Conservation (phyloP, 2,113 vertebrate species). For the Lophura nycthemera region DNA sequence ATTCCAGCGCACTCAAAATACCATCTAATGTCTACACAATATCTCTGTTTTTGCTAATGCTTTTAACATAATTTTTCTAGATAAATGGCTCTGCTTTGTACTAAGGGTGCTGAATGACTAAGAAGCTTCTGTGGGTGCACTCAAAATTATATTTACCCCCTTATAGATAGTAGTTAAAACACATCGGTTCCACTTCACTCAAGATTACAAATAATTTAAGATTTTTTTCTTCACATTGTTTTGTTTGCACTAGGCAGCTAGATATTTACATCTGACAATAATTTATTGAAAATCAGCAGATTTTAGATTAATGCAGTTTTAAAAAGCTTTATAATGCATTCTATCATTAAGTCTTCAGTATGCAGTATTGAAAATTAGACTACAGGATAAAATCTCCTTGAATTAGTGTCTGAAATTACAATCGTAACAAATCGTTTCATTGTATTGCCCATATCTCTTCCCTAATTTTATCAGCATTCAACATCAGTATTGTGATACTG, state of each 20-base stretch:
- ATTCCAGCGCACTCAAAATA: slow-evolving; percentile 41
- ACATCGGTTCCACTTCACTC: slow-evolving; percentile 18
- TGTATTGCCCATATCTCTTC: background rate
- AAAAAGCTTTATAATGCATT: background rate
- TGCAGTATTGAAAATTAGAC: background rate
- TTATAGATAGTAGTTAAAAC: slow-evolving; percentile 39
- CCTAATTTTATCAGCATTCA: background rate
- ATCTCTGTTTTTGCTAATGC: background rate
- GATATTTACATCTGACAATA: background rate
- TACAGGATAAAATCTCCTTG: background rate
- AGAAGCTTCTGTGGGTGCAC: slow-evolving; percentile 32
- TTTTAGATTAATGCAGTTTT: background rate
- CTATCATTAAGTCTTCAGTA: background rate
- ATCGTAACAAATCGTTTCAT: background rate
- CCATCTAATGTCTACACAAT: background rate
- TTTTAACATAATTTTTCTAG: slow-evolving; percentile 53
- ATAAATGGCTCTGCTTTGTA: slow-evolving; percentile 53
- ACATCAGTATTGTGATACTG: background rate
- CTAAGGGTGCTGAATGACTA: slow-evolving; percentile 18
- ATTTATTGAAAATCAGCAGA: background rate
- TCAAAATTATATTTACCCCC: slow-evolving; percentile 45
- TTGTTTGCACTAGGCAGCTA: background rate
- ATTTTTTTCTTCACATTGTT: background rate
- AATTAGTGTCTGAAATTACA: background rate
- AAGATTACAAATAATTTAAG: slow-evolving; percentile 14